Conservation (phyloP, 2,797 vertebrate genomes). For the Poecilia gillii region DNA sequence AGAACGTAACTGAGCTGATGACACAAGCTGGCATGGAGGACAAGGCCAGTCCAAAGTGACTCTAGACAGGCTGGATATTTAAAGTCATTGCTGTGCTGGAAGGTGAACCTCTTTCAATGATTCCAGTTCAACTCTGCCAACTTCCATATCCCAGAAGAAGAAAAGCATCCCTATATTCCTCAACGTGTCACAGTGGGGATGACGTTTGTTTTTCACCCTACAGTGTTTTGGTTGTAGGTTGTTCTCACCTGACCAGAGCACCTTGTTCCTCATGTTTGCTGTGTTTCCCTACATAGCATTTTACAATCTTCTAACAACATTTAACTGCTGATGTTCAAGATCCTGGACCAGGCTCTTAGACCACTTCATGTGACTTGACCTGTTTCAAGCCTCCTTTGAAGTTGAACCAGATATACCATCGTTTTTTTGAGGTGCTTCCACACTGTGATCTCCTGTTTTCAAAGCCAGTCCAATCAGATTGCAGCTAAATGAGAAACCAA, state of each 20-base stretch:
- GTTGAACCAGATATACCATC: neutral
- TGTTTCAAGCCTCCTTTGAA: neutral
- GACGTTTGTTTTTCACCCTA: neutral
- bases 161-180: neutral
- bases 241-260: neutral
- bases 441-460: neutral
- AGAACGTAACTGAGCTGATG: slow-evolving; percentile 86
- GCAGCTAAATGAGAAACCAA: neutral
- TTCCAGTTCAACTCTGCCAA: neutral
- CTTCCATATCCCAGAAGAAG: neutral
- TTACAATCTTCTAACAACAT: neutral
- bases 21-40: slow-evolving; percentile 85
- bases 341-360: neutral
- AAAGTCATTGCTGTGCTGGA: neutral
- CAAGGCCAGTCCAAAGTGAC: slow-evolving; percentile 67
- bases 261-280: neutral
- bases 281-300: neutral
- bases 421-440: slow-evolving; percentile 10
- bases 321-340: neutral
- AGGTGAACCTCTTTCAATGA: neutral
- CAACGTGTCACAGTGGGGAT: neutral
- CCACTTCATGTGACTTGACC: neutral
- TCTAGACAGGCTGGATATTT: neutral
- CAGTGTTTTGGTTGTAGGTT: neutral
- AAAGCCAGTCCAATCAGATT: neutral